Base-by-base conservation (phyloP, 2,888 invertebrate genomes). In the Leptopilina syphax region DNA sequence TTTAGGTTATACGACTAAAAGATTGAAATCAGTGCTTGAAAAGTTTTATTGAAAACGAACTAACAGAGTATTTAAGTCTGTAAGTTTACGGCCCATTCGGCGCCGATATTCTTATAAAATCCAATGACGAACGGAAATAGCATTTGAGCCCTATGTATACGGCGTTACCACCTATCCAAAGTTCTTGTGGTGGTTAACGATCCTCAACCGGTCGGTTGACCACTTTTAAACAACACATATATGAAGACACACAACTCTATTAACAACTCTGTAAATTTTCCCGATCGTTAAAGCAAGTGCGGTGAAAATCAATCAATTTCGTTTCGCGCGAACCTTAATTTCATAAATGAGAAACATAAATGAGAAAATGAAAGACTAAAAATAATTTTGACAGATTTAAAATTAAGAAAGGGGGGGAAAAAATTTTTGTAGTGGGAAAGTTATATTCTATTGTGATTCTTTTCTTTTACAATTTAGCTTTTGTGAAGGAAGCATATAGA, bases 281-380 rank as follows among this genome's bases (percentile, higher is more conserved):
- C 83, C 81, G 86, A 85, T 85, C 86, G 88, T 86, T 86, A 86
- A 89, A 87, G 82, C 77, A 63, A 79, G 83, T 82, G 82, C 82
- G 83, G 85, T 84, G 86, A 82, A 87, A 88, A 89, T 90, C 89
- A 89, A 90, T 90, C 89, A 89, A 89, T 89, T 87, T 85, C 83
- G 85, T 81, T 81, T 81, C 82, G 84, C 82, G 85, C 82, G 84
- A 81, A 85, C 85, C 84, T 34, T 86, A 87, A 87, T 86, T 87
- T 86, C 83, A 78, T 82, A 76, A 9, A 18, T 5, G 78, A 82
- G 85, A 83, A 83, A 84, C 80, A 79, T 80, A 78, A 18, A 18
- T 18, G 18, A 18, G 18, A 18, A 18, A 18, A 18, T 18, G 18
- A 18, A 18, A 18, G 18, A 18, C 18, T 18, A 18, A 18, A 18